phyloP scores from a whole-genome alignment of 1,140 invertebrate genomes.

The Aporrectodea caliginosa region DNA sequence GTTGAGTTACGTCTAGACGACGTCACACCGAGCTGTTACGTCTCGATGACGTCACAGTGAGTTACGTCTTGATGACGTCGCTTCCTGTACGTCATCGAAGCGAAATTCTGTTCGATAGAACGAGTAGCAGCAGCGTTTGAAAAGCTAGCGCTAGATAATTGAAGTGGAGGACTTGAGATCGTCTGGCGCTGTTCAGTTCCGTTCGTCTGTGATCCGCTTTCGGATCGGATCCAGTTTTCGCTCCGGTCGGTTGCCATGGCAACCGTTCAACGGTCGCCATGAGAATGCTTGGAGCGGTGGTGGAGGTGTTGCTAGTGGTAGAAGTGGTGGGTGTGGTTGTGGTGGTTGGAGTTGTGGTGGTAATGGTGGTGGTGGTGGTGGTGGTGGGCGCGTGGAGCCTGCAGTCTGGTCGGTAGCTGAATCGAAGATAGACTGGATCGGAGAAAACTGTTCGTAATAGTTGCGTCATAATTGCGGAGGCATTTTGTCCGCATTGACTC shows the following conservation, averaged over 20 bases:
- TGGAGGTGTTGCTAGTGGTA: background rate
- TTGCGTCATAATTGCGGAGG: background rate
- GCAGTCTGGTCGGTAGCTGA: background rate
- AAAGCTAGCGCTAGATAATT: too few species aligned
- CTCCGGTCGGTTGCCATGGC: background rate
- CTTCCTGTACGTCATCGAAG: too few species aligned
- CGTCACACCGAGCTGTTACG: too few species aligned
- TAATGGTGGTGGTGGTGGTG: background rate
- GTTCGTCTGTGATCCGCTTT: background rate
- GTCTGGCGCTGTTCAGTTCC: too few species aligned
- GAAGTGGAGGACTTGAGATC: too few species aligned
- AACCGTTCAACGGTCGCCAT: background rate
- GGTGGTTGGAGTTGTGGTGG: background rate
- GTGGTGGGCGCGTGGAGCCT: background rate
- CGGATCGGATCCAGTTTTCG: background rate
- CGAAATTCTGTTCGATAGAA: too few species aligned
- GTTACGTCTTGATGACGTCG: too few species aligned
- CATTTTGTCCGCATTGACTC: background rate
- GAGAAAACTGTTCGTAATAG: background rate
- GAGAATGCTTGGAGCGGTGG: background rate
- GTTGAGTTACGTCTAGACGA: too few species aligned
- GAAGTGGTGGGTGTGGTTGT: background rate
- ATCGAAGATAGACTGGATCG: background rate
- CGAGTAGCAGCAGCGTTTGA: too few species aligned
- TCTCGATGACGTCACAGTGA: too few species aligned